Conservation (phyloP, 2,888 invertebrate species). For the Parascotia fuliginaria region DNA sequence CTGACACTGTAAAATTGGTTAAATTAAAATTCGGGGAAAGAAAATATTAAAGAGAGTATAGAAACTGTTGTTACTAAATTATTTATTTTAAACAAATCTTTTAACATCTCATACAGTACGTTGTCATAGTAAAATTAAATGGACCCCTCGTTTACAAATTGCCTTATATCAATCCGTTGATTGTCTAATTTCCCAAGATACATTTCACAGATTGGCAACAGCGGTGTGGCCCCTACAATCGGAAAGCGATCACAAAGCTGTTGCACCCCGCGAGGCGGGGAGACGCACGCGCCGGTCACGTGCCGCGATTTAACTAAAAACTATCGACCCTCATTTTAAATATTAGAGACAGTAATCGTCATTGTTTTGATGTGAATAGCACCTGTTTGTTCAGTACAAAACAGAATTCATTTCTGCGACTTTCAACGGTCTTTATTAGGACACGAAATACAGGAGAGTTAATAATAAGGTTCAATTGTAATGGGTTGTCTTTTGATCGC, state of each 20-base stretch:
- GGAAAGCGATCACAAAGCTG: constrained; percentile 34
- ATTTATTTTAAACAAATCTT: too few species aligned
- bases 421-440: neutral
- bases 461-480: too few species aligned
- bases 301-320: constrained; percentile 49
- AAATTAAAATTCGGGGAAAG: too few species aligned
- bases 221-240: constrained; percentile 35
- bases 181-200: constrained; percentile 28
- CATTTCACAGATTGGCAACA: constrained; percentile 34
- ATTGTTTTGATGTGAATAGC: constrained; percentile 27
- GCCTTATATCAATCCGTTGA: constrained; percentile 9
- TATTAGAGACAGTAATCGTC: constrained; percentile 25
- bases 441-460: neutral
- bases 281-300: constrained; percentile 45
- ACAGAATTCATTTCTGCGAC: neutral
- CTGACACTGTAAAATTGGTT: too few species aligned
- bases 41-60: too few species aligned
- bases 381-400: constrained; percentile 22
- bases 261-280: constrained; percentile 10
- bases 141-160: neutral
- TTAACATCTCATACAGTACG: too few species aligned
- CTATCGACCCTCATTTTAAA: constrained; percentile 38
- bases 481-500: too few species aligned
- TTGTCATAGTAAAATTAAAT: neutral
- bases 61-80: too few species aligned